Conservation (phyloP, 2,888 invertebrate species). For the Leptopilina syphax region DNA sequence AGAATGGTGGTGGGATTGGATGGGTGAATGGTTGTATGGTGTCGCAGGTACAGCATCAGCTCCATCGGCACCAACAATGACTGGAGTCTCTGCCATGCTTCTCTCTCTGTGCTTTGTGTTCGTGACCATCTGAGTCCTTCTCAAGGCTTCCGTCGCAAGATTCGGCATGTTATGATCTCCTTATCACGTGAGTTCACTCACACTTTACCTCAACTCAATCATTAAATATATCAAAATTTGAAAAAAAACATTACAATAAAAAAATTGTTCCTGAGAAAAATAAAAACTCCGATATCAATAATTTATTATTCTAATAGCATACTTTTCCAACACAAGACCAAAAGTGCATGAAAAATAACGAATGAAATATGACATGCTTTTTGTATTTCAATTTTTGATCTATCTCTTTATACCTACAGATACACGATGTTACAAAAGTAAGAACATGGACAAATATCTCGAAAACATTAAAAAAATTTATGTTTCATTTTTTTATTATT, state of each 20-base stretch:
- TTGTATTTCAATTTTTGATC: conserved; percentile 13
- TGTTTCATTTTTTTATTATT: too few species aligned
- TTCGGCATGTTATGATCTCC: conserved; percentile 75
- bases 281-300: background rate
- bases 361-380: background rate
- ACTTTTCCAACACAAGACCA: conserved; percentile 15
- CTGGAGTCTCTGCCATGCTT: conserved; percentile 77
- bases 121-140: conserved; percentile 76
- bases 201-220: conserved; percentile 54
- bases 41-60: conserved; percentile 77
- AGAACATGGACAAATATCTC: too few species aligned
- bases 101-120: conserved; percentile 78
- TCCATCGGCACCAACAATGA: conserved; percentile 73
- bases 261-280: background rate
- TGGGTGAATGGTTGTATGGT: conserved; percentile 74
- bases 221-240: background rate
- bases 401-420: background rate
- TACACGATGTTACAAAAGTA: too few species aligned
- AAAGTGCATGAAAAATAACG: conserved; percentile 24
- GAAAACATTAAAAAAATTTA: too few species aligned
- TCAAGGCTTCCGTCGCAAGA: conserved; percentile 71
- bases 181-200: conserved; percentile 75
- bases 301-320: background rate
- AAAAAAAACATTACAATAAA: background rate
- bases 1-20: conserved; percentile 64